A percentile compares a stretch with the other conserved stretches of the same genome.
Evolutionary conservation across 1,140 invertebrate species (phyloP).

Genomic region (Aradophagus sp.): DNA sequence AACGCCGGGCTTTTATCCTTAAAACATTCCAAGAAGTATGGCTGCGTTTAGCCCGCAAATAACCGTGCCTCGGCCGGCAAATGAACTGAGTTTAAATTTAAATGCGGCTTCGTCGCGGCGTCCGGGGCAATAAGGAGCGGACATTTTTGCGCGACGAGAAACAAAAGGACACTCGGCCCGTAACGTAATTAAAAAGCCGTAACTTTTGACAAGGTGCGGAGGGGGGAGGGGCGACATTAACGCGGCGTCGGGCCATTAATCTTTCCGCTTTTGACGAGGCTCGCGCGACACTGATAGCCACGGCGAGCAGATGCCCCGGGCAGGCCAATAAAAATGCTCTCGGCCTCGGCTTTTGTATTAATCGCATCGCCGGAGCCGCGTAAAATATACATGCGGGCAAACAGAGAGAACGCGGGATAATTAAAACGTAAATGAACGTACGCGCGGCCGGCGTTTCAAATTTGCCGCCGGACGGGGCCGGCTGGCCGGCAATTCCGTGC

Average conservation of each 20-base stretch:
- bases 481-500: constrained; percentile 32
- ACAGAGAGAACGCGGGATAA: constrained; percentile 37
- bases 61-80: constrained; percentile 15
- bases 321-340: constrained; percentile 39
- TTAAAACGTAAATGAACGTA: constrained; percentile 54
- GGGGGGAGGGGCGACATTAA: constrained; percentile 18
- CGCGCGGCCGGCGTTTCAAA: constrained; percentile 24
- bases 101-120: constrained; percentile 20
- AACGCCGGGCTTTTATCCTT: no score
- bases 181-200: constrained; percentile 33
- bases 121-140: constrained; percentile 14
- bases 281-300: constrained; percentile 23
- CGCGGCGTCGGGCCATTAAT: constrained; percentile 30
- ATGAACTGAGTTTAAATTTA: constrained; percentile 49
- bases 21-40: no score
- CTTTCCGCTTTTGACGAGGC: constrained; percentile 35
- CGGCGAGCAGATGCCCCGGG: constrained; percentile 14
- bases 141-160: constrained; percentile 16
- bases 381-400: constrained; percentile 39
- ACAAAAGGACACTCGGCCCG: constrained; percentile 16
- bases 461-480: constrained; percentile 14
- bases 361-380: constrained; percentile 21
- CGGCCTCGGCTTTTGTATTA: constrained; percentile 28
- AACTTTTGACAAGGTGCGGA: constrained; percentile 24
- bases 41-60: constrained; percentile 4